Evolutionary conservation across 2,113 vertebrate genomes (phyloP), one percentile per base, ranked within the genome.

Genomic region (Pseudolaguvia tuberculata): DNA sequence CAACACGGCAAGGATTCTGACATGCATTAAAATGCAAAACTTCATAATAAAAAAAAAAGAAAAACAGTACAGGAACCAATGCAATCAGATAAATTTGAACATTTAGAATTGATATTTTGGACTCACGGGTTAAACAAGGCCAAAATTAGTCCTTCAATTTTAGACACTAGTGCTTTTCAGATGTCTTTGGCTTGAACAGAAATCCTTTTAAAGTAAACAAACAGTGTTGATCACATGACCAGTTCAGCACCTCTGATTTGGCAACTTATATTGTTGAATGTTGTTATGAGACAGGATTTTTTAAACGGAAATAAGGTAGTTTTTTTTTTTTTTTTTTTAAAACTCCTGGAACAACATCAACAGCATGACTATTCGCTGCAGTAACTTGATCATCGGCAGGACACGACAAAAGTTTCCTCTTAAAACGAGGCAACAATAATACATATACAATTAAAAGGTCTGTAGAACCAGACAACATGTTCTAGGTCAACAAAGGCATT

Each of bases 401-500:
- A 59, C 69, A 35, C 20, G 68, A 78, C 77, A 71, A 27, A 59
- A 25, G 55, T 71, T 23, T 73, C 76, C 79, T 82, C 82, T 79
- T 83, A 78, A 73, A 83, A 82, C 58, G 58, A 83, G 83, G 79
- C 57, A 67, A 35, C 59, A 62, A 78, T 59, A 51, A 29, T 63
- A 70, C 69, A 56, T 70, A 76, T 35, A 59, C 15, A 27, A 9
- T n/a, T 3, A 25, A 75, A 61, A 31, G 57, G 81, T 83, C 83
- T 83, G 85, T 86, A 86, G 78, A 86, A 85, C 85, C 83, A 86
- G 82, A 81, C 72, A 55, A 55, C 15, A 0, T 20, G 21, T 48
- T 42, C 39, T 59, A 48, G 53, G 68, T 57, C 48, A 31, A 21
- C 8, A 31, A 57, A 17, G 58, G 68, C 45, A 51, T 35, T 57